Conservation (phyloP, 2,888 invertebrate genomes). For the Rhorus exstirpatorius region DNA sequence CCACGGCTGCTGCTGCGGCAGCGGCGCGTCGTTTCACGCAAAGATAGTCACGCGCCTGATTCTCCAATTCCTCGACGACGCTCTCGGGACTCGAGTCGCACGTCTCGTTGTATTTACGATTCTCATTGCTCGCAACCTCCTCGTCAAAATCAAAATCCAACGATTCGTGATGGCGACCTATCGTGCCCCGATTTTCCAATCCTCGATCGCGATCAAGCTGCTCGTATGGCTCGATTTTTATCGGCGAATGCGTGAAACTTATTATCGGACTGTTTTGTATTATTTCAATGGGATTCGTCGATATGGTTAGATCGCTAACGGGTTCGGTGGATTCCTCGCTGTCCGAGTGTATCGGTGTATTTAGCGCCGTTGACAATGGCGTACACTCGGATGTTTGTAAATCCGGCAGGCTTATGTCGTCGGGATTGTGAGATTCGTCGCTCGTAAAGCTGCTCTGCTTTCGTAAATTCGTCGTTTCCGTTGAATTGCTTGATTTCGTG, state of each 20-base stretch:
- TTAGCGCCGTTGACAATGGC: slow-evolving; percentile 83
- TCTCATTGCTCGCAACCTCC: slow-evolving; percentile 65
- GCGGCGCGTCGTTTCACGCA: slow-evolving; percentile 8
- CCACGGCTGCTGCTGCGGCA: not conserved
- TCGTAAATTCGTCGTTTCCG: slow-evolving; percentile 66
- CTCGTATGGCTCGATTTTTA: slow-evolving; percentile 79
- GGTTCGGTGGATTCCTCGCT: slow-evolving; percentile 82
- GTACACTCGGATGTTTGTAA: slow-evolving; percentile 83
- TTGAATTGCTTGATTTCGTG: not conserved
- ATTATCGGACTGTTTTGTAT: slow-evolving; percentile 83
- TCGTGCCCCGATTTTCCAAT: too few relatives aligned
- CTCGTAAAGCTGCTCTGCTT: slow-evolving; percentile 79
- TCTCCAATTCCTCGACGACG: slow-evolving; percentile 64
- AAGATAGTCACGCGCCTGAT: slow-evolving; percentile 44
- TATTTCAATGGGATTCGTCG: slow-evolving; percentile 83
- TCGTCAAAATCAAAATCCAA: slow-evolving; percentile 78
- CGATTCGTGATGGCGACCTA: slow-evolving; percentile 75
- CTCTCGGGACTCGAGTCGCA: slow-evolving; percentile 43
- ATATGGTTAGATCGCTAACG: slow-evolving; percentile 70
- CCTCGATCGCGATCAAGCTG: too few relatives aligned
- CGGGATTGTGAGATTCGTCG: slow-evolving; percentile 83
- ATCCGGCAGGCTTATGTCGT: slow-evolving; percentile 84
- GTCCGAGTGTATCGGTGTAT: slow-evolving; percentile 84
- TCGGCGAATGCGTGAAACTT: slow-evolving; percentile 82
- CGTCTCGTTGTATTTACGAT: slow-evolving; percentile 62